phyloP scores from a whole-genome alignment of 2,113 vertebrate genomes.

The Neogobius melanostomus region DNA sequence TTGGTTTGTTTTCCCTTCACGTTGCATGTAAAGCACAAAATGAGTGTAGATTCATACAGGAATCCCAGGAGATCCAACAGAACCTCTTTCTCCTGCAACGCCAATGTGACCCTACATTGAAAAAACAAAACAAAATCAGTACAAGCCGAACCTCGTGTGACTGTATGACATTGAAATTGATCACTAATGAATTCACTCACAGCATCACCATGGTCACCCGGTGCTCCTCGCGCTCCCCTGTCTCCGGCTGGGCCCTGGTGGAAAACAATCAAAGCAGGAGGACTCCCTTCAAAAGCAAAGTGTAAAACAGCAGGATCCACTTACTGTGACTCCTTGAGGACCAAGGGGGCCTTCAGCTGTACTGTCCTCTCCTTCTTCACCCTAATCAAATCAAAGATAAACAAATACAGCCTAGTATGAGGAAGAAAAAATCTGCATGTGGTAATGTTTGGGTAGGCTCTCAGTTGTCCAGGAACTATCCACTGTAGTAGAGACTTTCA shows the following conservation, averaged over 20 bases:
- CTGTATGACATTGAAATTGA: too few species aligned
- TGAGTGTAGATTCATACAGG: constrained; percentile 81
- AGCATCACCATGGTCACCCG: constrained; percentile 87
- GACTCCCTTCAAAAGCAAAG: background rate
- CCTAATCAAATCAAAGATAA: constrained; percentile 72
- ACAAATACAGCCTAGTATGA: constrained; percentile 1
- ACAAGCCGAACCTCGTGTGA: background rate
- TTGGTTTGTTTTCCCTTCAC: constrained; percentile 24
- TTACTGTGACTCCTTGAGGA: constrained; percentile 93
- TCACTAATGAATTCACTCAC: constrained; percentile 78
- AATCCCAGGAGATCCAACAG: constrained; percentile 84
- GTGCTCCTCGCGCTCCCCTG: constrained; percentile 86
- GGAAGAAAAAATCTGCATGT: background rate
- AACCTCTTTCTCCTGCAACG: constrained; percentile 85
- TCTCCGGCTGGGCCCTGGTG: constrained; percentile 84
- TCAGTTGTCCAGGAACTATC: too few species aligned
- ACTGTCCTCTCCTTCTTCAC: constrained; percentile 91
- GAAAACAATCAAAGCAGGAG: constrained; percentile 11
- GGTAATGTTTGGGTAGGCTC: background rate
- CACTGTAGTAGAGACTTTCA: too few species aligned
- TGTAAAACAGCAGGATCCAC: constrained; percentile 40
- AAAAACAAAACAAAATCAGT: constrained; percentile 12
- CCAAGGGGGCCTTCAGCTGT: constrained; percentile 88
- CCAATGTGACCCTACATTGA: constrained; percentile 86
- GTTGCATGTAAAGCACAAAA: background rate